These are phyloP conservation scores for Ephydatia muelleri DNA, from an alignment of 37 sponge, comb jelly and placozoan genomes.

Conservation along the genomic window DNA sequence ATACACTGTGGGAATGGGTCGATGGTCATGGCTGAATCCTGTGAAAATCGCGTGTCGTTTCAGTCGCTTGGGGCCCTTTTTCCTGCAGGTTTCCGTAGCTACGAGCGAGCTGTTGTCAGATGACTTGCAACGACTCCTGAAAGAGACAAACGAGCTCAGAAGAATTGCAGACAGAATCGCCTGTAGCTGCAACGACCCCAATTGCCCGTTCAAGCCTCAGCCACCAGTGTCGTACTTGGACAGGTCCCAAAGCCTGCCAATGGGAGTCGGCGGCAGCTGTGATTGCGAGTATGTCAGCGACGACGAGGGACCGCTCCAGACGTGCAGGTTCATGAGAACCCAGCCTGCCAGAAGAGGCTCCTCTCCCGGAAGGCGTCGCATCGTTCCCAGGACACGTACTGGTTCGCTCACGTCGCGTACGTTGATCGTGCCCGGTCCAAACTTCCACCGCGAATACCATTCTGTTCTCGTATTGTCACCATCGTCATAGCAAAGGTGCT, in stretches of 20 bases:
- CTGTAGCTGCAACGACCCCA: conserved; percentile 37
- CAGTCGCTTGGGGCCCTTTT: not conserved
- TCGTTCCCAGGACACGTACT: not conserved
- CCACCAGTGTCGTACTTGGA: not conserved
- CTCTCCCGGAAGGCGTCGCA: not conserved
- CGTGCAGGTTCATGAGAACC: not conserved
- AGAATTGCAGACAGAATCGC: conserved; percentile 3
- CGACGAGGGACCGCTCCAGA: not conserved
- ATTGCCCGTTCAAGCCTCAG: conserved; percentile 36
- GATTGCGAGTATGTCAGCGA: not conserved
- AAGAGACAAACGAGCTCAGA: conserved; percentile 21
- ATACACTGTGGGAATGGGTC: not conserved
- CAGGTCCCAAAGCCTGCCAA: not conserved
- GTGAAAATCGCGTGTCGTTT: not conserved
- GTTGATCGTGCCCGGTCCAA: not conserved
- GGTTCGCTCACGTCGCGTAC: not conserved
- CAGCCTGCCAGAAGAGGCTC: not conserved
- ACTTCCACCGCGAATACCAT: not conserved
- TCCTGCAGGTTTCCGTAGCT: conserved; percentile 13
- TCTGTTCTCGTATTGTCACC: not conserved
- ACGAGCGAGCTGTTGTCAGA: not conserved
- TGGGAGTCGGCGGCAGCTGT: too few relatives aligned
- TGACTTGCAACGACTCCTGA: conserved; percentile 17
- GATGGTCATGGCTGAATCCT: not conserved
- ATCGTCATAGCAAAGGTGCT: not conserved